A percentile compares a stretch with the other conserved stretches of the same genome.
Conservation (phyloP, 2,888 invertebrate genomes). For the Plagodis dolabraria region DNA sequence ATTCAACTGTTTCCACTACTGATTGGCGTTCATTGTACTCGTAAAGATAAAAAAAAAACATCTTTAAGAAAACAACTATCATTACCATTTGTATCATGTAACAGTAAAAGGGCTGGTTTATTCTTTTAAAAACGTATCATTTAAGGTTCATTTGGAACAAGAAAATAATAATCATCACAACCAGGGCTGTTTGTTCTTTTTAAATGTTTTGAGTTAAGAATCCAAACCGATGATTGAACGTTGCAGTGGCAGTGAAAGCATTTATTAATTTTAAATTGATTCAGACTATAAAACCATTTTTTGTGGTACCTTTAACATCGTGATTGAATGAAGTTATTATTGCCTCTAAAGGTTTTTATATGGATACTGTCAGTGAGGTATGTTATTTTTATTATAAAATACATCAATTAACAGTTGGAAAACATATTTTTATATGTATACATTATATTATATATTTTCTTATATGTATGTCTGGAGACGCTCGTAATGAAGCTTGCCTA, state of each 20-base stretch:
- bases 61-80: constrained; percentile 36
- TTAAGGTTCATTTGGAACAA: constrained; percentile 57
- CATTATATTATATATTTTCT: too few relatives aligned
- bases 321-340: constrained; percentile 56
- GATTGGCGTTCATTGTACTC: too few relatives aligned
- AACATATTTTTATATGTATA: too few relatives aligned
- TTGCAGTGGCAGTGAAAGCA: constrained; percentile 46
- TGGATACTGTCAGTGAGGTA: background rate
- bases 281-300: constrained; percentile 49
- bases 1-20: too few relatives aligned
- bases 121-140: constrained; percentile 55
- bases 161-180: constrained; percentile 56
- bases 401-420: too few relatives aligned
- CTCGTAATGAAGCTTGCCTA: too few relatives aligned
- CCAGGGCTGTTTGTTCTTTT: constrained; percentile 49
- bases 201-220: constrained; percentile 49
- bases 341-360: constrained; percentile 26
- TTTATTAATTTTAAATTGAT: constrained; percentile 61
- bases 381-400: background rate
- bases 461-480: too few relatives aligned
- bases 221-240: constrained; percentile 54
- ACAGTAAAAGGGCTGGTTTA: constrained; percentile 55
- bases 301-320: constrained; percentile 40
- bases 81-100: constrained; percentile 29
- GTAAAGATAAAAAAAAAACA: too few relatives aligned